A percentile compares a stretch with the other conserved stretches of the same genome.
These are phyloP conservation scores for Sisyra terminalis DNA, from an alignment of 2,888 invertebrate species.

Conservation along the genomic window DNA sequence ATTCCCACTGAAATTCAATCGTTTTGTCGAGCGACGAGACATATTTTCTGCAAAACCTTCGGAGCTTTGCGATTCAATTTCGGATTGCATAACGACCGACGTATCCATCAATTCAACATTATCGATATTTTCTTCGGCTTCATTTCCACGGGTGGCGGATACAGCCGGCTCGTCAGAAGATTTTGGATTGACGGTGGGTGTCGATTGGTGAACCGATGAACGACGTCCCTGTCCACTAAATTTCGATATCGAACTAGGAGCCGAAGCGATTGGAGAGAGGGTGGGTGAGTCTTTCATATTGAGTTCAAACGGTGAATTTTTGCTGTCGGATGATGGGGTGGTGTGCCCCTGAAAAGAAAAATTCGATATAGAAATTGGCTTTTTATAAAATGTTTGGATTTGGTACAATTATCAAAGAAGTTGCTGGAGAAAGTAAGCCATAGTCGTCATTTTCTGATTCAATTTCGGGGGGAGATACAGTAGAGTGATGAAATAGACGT, in stretches of 20 bases:
- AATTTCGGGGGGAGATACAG: too few relatives aligned
- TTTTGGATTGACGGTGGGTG: constrained; percentile 3
- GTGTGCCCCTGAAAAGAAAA: too few relatives aligned
- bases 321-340: too few relatives aligned
- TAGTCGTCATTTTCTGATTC: too few relatives aligned
- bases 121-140: neutral
- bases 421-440: too few relatives aligned
- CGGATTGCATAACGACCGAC: neutral
- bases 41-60: neutral
- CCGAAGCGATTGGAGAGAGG: neutral
- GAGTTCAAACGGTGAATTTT: neutral
- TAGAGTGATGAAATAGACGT: constrained; percentile 19
- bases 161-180: neutral
- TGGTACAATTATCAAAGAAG: too few relatives aligned
- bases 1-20: neutral
- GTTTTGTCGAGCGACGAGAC: constrained; percentile 1
- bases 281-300: neutral
- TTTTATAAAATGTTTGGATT: too few relatives aligned
- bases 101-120: neutral
- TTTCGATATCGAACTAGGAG: neutral
- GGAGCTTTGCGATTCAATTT: neutral
- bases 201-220: constrained; percentile 5
- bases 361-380: too few relatives aligned
- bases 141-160: neutral
- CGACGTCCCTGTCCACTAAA: neutral